Evolutionary conservation across 2,113 vertebrate species (phyloP).

Genomic region (Electrona antarctica): DNA sequence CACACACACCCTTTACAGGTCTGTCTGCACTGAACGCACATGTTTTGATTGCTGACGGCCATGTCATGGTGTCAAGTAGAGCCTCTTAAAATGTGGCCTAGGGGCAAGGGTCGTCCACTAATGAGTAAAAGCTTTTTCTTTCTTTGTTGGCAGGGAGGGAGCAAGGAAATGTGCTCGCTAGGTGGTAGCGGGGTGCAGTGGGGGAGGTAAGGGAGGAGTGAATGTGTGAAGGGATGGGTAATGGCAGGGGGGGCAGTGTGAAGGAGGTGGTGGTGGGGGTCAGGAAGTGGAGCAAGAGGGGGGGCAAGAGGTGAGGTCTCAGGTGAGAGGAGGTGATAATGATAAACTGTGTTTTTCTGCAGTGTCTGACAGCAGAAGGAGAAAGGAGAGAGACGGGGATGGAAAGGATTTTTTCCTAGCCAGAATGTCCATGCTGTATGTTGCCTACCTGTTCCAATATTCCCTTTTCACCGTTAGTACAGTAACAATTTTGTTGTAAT

Average conservation of each 20-base stretch:
- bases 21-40: slow-evolving; percentile 63
- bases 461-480: no score
- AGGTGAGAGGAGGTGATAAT: slow-evolving; percentile 74
- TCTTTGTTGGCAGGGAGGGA: slow-evolving; percentile 67
- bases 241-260: slow-evolving; percentile 62
- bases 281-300: slow-evolving; percentile 61
- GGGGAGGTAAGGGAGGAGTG: slow-evolving; percentile 56
- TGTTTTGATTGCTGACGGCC: slow-evolving; percentile 81
- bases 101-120: slow-evolving; percentile 78
- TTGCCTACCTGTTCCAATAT: no score
- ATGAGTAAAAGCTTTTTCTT: slow-evolving; percentile 81
- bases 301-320: slow-evolving; percentile 74
- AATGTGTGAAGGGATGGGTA: slow-evolving; percentile 73
- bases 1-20: slow-evolving; percentile 20
- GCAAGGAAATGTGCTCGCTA: slow-evolving; percentile 75
- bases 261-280: slow-evolving; percentile 37
- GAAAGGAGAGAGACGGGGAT: neutral
- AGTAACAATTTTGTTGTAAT: no score
- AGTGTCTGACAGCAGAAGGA: slow-evolving; percentile 22
- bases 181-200: slow-evolving; percentile 67
- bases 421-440: no score
- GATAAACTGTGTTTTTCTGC: slow-evolving; percentile 64
- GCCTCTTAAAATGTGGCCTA: slow-evolving; percentile 82
- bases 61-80: slow-evolving; percentile 83
- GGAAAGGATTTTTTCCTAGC: no score